phyloP scores from a whole-genome alignment of 2,797 vertebrate species.

The Sandelia bainsii region DNA sequence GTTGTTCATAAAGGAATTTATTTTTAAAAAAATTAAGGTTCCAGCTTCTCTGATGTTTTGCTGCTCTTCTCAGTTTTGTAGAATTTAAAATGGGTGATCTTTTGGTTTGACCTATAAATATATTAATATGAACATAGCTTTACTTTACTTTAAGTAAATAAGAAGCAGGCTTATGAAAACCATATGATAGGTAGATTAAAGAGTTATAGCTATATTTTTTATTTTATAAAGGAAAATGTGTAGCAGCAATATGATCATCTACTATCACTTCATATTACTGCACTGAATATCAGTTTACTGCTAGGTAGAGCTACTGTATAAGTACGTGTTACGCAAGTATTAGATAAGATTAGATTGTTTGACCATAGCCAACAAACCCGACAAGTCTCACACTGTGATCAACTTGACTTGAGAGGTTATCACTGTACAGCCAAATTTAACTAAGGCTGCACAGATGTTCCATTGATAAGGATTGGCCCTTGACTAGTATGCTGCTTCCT shows the following conservation, averaged over 20 bases:
- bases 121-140: too few relatives aligned
- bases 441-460: conserved; percentile 27
- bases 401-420: conserved; percentile 12
- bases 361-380: conserved; percentile 10
- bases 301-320: not conserved
- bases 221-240: too few relatives aligned
- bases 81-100: not conserved
- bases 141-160: too few relatives aligned
- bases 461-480: conserved; percentile 21
- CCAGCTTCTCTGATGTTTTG: not conserved
- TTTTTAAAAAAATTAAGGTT: not conserved
- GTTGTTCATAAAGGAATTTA: not conserved
- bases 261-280: too few relatives aligned
- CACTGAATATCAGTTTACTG: too few relatives aligned
- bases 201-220: too few relatives aligned
- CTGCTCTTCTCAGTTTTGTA: not conserved
- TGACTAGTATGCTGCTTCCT: conserved; percentile 25
- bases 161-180: too few relatives aligned
- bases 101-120: not conserved
- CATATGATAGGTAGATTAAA: too few relatives aligned
- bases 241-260: too few relatives aligned
- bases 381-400: conserved; percentile 32
- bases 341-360: conserved; percentile 33
- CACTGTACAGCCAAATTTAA: conserved; percentile 27
- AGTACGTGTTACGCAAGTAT: conserved; percentile 11